Evolutionary conservation across 2,113 vertebrate genomes (phyloP).

Genomic region (Geococcyx californianus): DNA sequence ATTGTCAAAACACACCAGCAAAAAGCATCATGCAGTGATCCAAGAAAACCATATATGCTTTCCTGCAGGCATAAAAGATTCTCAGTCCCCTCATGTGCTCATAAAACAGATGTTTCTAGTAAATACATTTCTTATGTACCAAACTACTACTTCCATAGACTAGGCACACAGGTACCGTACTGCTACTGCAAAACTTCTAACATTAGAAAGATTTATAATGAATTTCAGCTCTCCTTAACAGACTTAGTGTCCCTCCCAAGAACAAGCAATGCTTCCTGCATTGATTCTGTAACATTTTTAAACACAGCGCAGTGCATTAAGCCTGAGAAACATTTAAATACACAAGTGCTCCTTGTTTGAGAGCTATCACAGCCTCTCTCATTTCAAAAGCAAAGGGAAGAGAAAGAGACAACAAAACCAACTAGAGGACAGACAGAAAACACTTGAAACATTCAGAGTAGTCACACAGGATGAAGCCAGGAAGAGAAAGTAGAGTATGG

Average conservation of each 20-base stretch:
- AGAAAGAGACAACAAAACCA: neutral
- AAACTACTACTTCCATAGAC: neutral
- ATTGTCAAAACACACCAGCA: neutral
- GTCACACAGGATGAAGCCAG: neutral
- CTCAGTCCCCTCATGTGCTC: neutral
- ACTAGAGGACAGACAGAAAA: neutral
- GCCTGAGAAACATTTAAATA: neutral
- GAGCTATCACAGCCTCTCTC: neutral
- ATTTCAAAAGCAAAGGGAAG: neutral
- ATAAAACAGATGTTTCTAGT: neutral
- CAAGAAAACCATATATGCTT: neutral
- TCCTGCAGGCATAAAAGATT: neutral
- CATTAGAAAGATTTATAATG: fast-evolving
- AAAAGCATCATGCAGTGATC: neutral
- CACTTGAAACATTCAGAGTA: neutral
- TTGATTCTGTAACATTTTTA: neutral
- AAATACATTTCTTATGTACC: neutral
- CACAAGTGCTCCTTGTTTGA: neutral
- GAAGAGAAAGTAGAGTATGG: neutral
- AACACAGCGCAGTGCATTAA: neutral
- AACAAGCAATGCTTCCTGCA: neutral
- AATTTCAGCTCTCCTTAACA: neutral
- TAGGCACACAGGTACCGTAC: neutral
- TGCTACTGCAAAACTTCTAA: neutral
- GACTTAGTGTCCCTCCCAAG: neutral